Evolutionary conservation across 1,140 invertebrate species (phyloP), one percentile per base, ranked within the genome.

Genomic region (Ips nitidus): DNA sequence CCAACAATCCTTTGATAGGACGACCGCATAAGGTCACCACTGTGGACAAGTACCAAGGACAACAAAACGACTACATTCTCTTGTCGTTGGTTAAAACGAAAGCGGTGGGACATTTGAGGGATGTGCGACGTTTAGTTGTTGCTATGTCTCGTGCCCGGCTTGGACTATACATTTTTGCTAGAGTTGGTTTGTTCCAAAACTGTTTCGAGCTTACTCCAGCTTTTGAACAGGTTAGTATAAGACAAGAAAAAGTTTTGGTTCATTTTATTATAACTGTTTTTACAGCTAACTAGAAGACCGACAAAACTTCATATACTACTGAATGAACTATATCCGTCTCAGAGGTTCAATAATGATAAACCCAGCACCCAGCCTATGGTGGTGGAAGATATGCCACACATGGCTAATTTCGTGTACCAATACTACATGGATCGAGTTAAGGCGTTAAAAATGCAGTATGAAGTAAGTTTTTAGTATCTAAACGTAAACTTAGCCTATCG

Each of bases 31-130:
- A 98, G 85, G 84, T 91, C 40, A 92, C 92, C 1, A 99, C 98
- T 4, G 98, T 99, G 6, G 98, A 99, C 81, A 98, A 99, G 77
- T 99, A 98, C 80, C 98, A 99, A 80, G 98, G 98, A 69, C 98
- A 99, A 78, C 98, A 99, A 81, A 99, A 99, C 82, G 98, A 99
- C 82, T 98, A 96, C 77, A 97, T 99, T 62, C 83, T 99, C 2
- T 83, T 99, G 1, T 99, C 97, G 0, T 82, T 99, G 8, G 98
- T 99, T 22, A 87, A 96, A 70, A 99, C 98, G 0, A 91, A 92
- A 79, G 93, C 94, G 8, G 96, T 99, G 42, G 98, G 98, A 63
- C 98, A 99, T 84, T 84, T 99, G 65, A 83, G 98, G 53, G 98
- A 99, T 85, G 94, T 98, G 0, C 86, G 98, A 3, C 91, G 98